Percentiles rank a stretch among this genome's conserved stretches.
Conservation (phyloP, 2,888 invertebrate species). For the Geotrupes spiniger region DNA sequence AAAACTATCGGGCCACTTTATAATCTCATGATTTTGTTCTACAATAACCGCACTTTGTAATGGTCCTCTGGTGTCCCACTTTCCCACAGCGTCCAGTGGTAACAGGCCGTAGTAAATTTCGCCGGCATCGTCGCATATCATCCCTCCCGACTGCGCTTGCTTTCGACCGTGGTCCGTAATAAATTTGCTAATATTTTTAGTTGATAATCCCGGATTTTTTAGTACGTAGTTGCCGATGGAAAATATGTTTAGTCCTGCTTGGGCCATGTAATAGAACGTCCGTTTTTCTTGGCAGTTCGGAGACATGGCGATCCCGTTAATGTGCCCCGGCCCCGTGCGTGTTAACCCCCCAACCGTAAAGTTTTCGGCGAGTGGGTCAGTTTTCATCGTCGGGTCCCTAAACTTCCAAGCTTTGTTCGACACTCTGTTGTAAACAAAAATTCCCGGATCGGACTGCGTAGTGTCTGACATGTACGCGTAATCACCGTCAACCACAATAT, state of each 20-base stretch:
- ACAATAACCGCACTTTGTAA: conserved; percentile 58
- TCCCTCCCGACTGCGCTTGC: conserved; percentile 65
- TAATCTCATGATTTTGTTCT: conserved; percentile 60
- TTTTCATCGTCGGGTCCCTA: conserved; percentile 64
- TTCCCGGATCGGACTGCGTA: conserved; percentile 61
- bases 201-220: conserved; percentile 44
- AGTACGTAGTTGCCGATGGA: conserved; percentile 61
- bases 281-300: conserved; percentile 52
- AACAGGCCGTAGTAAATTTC: conserved; percentile 64
- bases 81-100: conserved; percentile 64
- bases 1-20: conserved; percentile 69
- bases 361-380: conserved; percentile 56
- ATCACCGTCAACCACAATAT: conserved; percentile 63
- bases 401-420: conserved; percentile 61
- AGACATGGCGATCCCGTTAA: conserved; percentile 71
- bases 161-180: conserved; percentile 60
- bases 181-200: conserved; percentile 43
- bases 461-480: conserved; percentile 68
- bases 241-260: conserved; percentile 52
- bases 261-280: conserved; percentile 36
- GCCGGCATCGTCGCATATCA: conserved; percentile 66
- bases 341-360: conserved; percentile 60
- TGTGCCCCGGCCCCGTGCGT: conserved; percentile 56
- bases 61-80: conserved; percentile 61
- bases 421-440: conserved; percentile 63